phyloP scores from a whole-genome alignment of 1,140 invertebrate species.

The Hylaeus volcanicus region DNA sequence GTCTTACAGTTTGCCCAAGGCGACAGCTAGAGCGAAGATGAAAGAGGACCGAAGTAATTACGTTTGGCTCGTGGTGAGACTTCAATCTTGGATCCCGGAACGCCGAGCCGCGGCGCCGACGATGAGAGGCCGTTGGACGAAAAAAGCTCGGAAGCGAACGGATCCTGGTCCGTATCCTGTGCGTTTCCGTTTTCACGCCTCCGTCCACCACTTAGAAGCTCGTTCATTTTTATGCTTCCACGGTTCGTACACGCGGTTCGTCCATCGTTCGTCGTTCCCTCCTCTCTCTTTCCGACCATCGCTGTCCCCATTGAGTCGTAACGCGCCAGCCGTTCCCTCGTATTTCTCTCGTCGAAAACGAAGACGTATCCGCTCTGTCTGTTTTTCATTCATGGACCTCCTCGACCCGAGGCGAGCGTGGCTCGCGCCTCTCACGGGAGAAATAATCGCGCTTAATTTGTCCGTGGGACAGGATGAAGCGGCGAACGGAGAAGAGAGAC shows the following conservation, averaged over 20 bases:
- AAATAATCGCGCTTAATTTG: constrained; percentile 25
- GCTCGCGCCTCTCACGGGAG: neutral
- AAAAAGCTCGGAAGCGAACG: constrained; percentile 19
- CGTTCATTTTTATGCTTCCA: constrained; percentile 35
- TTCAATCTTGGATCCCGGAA: constrained; percentile 67
- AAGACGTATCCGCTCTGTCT: constrained; percentile 41
- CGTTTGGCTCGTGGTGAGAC: constrained; percentile 60
- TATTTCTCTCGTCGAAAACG: constrained; percentile 23
- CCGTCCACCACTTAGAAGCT: constrained; percentile 21
- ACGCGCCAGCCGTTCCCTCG: neutral
- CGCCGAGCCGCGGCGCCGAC: neutral
- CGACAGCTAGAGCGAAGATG: constrained; percentile 67
- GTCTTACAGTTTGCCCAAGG: constrained; percentile 59
- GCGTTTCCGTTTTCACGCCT: constrained; percentile 39
- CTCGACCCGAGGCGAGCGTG: constrained; percentile 13
- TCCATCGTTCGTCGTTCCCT: constrained; percentile 5
- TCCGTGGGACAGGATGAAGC: neutral
- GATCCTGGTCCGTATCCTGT: constrained; percentile 28
- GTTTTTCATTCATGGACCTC: constrained; percentile 25
- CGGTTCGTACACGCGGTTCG: neutral
- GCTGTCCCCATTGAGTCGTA: neutral
- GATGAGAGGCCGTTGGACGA: neutral
- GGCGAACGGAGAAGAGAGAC: neutral
- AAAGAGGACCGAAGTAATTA: constrained; percentile 71
- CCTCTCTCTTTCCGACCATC: neutral